phyloP scores from a whole-genome alignment of 1,140 invertebrate genomes.

The Sarcophaga peregrina region DNA sequence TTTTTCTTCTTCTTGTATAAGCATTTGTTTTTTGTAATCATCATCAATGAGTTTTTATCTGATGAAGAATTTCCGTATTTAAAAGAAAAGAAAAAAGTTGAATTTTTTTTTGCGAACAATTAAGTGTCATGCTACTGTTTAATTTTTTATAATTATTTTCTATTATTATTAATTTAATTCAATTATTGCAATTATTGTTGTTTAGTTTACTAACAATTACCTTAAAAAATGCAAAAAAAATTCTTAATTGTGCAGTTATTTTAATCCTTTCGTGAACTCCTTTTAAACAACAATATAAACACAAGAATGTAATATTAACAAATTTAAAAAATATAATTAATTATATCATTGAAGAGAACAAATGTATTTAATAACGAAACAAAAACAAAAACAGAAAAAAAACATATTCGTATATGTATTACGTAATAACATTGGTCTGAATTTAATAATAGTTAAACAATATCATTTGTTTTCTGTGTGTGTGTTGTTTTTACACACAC shows the following conservation, averaged over 20 bases:
- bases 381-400: no score
- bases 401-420: no score
- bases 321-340: not conserved
- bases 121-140: slow-evolving; percentile 12
- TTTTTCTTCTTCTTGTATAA: not conserved
- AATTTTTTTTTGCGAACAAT: slow-evolving; percentile 25
- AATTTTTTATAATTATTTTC: slow-evolving; percentile 17
- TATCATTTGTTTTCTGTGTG: no score
- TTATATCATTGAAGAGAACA: not conserved
- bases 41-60: not conserved
- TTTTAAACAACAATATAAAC: not conserved
- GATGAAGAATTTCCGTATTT: slow-evolving; percentile 5
- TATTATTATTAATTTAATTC: not conserved
- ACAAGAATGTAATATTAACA: no score
- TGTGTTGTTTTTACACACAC: no score
- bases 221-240: not conserved
- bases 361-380: not conserved
- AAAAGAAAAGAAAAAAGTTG: not conserved
- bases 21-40: not conserved
- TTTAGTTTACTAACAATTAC: slow-evolving; percentile 21
- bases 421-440: no score
- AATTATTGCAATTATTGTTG: slow-evolving; percentile 16
- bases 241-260: not conserved
- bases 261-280: no score
- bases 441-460: no score